Conservation (phyloP, 2,797 vertebrate genomes). For the Botia kubotai region DNA sequence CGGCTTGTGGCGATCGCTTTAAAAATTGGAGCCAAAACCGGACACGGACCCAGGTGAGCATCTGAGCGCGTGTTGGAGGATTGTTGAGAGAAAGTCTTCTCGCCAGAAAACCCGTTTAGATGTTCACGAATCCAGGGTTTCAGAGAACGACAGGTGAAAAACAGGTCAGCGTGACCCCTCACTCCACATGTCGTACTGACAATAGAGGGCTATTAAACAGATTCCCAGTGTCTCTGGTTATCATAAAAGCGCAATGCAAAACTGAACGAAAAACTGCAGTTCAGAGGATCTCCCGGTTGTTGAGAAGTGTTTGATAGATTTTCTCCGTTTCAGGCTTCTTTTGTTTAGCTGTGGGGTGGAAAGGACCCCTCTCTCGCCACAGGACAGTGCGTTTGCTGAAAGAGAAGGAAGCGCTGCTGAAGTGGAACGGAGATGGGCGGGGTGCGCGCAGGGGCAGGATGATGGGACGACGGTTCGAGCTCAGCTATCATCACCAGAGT, state of each 20-base stretch:
- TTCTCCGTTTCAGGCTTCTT: slow-evolving; percentile 49
- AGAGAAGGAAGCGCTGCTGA: slow-evolving; percentile 57
- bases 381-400: slow-evolving; percentile 57
- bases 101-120: slow-evolving; percentile 9
- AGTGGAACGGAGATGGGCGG: slow-evolving; percentile 62
- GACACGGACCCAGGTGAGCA: slow-evolving; percentile 48
- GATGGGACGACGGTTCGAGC: slow-evolving; percentile 42
- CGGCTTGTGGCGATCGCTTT: slow-evolving; percentile 21
- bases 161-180: slow-evolving; percentile 34
- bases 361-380: slow-evolving; percentile 58
- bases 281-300: slow-evolving; percentile 27
- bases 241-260: slow-evolving; percentile 8
- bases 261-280: background rate
- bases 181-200: slow-evolving; percentile 7
- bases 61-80: slow-evolving; percentile 48
- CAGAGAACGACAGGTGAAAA: slow-evolving; percentile 48
- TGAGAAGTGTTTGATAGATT: slow-evolving; percentile 32
- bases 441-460: slow-evolving; percentile 42
- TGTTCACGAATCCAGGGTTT: background rate
- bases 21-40: slow-evolving; percentile 42
- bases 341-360: slow-evolving; percentile 51
- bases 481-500: slow-evolving; percentile 52
- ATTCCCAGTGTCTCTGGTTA: background rate
- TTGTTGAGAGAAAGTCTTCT: slow-evolving; percentile 28
- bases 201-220: slow-evolving; percentile 31